phyloP scores from a whole-genome alignment of 2,113 vertebrate species.

The Rhombomys opimus region DNA sequence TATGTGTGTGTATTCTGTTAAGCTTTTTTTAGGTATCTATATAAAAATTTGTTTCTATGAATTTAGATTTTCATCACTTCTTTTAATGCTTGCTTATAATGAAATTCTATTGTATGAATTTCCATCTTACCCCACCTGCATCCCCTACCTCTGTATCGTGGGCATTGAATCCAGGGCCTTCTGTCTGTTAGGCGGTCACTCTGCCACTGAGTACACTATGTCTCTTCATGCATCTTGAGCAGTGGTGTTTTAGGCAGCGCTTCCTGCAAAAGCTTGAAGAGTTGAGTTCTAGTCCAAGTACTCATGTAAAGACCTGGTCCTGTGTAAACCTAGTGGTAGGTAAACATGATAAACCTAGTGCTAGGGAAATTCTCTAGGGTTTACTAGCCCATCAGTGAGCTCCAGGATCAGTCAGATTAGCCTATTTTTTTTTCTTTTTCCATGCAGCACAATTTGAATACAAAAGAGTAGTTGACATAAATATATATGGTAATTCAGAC shows the following conservation, averaged over 20 bases:
- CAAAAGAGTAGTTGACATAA: not conserved
- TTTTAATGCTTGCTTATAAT: not conserved
- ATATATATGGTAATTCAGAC: not conserved
- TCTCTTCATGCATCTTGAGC: too few relatives aligned
- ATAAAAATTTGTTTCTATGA: not conserved
- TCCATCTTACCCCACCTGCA: not conserved
- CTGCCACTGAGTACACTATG: not conserved
- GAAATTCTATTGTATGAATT: not conserved
- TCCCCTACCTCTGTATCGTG: not conserved
- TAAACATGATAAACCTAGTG: not conserved
- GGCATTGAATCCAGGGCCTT: not conserved
- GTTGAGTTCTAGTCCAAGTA: not conserved
- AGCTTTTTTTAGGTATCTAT: not conserved
- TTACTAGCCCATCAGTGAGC: not conserved
- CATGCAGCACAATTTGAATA: not conserved
- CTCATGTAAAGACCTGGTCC: not conserved
- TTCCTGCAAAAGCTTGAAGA: not conserved
- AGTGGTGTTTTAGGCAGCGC: not conserved
- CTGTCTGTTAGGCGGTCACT: not conserved
- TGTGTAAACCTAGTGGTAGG: too few relatives aligned
- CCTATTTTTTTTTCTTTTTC: not conserved
- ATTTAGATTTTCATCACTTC: not conserved
- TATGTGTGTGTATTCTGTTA: not conserved
- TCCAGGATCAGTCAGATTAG: not conserved
- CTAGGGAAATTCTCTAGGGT: not conserved